These are phyloP conservation scores for Idaea aversata DNA, from an alignment of 2,888 invertebrate genomes.

Conservation along the genomic window DNA sequence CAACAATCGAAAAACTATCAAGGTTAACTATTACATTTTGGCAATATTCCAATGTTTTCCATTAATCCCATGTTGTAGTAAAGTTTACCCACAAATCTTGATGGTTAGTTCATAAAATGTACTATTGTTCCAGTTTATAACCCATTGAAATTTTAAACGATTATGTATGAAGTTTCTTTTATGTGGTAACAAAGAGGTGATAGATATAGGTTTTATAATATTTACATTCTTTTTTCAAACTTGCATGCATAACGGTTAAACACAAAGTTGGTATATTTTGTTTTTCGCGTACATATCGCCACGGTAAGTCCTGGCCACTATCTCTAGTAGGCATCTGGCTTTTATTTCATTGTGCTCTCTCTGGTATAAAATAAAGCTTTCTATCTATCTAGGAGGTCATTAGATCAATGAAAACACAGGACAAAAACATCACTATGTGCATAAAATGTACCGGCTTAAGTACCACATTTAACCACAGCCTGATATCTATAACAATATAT, in stretches of 20 bases:
- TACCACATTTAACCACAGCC: too few species aligned
- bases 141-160: slow-evolving; percentile 16
- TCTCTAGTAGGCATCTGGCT: too few species aligned
- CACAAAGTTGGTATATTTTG: background rate
- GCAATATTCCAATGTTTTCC: background rate
- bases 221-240: background rate
- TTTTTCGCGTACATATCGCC: background rate
- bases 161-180: slow-evolving; percentile 17
- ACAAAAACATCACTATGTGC: too few species aligned
- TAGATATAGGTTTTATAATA: background rate
- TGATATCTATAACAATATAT: too few species aligned
- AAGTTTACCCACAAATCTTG: slow-evolving; percentile 8
- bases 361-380: too few species aligned
- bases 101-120: background rate
- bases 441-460: too few species aligned
- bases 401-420: too few species aligned
- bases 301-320: too few species aligned
- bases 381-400: too few species aligned
- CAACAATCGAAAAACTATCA: background rate
- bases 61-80: slow-evolving; percentile 4
- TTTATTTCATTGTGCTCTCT: too few species aligned
- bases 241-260: background rate
- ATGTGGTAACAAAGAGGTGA: slow-evolving; percentile 13
- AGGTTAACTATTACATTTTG: slow-evolving; percentile 1
- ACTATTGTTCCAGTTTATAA: slow-evolving; percentile 11